A percentile compares a stretch with the other conserved stretches of the same genome.
These are phyloP conservation scores for Ailurus styani DNA, from an alignment of 2,113 vertebrate species.

Conservation along the genomic window DNA sequence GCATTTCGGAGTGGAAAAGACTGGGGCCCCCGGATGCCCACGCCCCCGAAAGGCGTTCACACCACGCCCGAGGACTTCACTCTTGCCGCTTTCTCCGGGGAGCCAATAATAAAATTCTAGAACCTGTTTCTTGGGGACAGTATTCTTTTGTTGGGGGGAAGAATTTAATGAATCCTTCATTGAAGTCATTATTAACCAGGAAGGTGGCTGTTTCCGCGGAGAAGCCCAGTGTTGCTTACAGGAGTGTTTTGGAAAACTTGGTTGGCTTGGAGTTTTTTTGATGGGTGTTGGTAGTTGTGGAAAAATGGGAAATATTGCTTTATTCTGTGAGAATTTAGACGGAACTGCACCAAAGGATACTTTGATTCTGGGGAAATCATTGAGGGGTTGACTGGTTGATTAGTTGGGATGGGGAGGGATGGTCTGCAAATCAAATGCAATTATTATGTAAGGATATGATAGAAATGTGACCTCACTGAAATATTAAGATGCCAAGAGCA, in stretches of 20 bases:
- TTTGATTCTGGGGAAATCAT: not conserved
- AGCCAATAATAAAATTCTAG: not conserved
- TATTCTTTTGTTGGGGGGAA: not conserved
- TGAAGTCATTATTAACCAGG: not conserved
- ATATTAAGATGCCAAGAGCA: not conserved
- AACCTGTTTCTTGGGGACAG: not conserved
- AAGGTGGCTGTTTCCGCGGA: not conserved
- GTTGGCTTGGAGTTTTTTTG: not conserved
- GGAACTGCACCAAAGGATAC: not conserved
- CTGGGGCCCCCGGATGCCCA: not conserved
- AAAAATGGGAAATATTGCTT: not conserved
- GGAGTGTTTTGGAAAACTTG: not conserved
- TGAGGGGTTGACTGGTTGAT: not conserved
- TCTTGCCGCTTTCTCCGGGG: not conserved
- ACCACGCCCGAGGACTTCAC: not conserved
- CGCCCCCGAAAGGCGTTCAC: not conserved
- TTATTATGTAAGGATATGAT: not conserved
- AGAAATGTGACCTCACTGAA: not conserved
- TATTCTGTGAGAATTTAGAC: not conserved
- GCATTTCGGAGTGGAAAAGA: not conserved
- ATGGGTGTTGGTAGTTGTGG: not conserved
- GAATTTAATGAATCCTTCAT: not conserved
- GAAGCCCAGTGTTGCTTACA: not conserved
- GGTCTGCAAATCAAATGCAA: not conserved
- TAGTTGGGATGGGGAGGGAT: rapidly evolving